Conservation (phyloP, 2,888 invertebrate species). For the Phaonia tiefii region DNA sequence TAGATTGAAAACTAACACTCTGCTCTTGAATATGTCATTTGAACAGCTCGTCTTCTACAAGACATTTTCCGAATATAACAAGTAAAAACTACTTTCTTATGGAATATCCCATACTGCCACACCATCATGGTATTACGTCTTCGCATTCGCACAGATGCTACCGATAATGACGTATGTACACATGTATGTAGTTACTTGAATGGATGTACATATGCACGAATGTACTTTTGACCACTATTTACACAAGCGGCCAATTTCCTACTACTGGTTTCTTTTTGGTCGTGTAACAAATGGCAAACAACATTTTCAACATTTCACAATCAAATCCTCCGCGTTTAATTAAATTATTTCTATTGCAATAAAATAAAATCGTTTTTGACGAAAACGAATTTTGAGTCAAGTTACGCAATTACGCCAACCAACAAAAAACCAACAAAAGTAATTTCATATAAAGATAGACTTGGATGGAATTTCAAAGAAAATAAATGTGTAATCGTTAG, state of each 20-base stretch:
- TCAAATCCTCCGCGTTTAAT: conserved; percentile 15
- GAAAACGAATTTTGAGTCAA: background rate
- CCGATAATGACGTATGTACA: background rate
- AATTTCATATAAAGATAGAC: background rate
- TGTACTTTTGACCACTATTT: too few relatives aligned
- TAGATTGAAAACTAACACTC: too few relatives aligned
- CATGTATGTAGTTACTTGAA: too few relatives aligned
- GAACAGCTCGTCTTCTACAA: too few relatives aligned
- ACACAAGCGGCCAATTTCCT: conserved; percentile 9
- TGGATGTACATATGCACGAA: too few relatives aligned
- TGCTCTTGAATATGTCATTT: too few relatives aligned
- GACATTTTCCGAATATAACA: too few relatives aligned
- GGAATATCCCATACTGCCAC: background rate
- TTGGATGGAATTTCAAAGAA: background rate
- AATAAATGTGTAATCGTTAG: background rate
- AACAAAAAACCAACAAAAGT: background rate
- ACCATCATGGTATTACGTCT: background rate
- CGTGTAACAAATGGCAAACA: conserved; percentile 1
- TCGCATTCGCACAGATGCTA: background rate
- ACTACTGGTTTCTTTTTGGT: conserved; percentile 4
- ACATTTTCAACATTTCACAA: conserved; percentile 1
- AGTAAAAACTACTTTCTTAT: too few relatives aligned
- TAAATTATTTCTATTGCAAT: conserved; percentile 14
- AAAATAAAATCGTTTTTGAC: background rate
- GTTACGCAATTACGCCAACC: conserved; percentile 1